Percentiles rank a stretch among this genome's conserved stretches.
Conservation (phyloP, 1,140 invertebrate species). For the Drosophila sechellia region DNA sequence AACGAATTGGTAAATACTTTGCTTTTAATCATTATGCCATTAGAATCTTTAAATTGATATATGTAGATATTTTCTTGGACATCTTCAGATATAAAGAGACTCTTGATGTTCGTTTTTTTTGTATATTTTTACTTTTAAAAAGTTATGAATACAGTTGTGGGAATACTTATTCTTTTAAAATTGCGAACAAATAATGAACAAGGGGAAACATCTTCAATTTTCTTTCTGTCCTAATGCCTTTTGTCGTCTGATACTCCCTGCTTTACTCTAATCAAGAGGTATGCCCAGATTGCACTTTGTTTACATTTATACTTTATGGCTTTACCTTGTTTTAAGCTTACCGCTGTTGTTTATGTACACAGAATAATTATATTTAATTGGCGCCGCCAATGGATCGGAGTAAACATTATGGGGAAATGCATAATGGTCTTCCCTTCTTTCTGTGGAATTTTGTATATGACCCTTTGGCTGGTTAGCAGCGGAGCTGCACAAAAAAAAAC, state of each 20-base stretch:
- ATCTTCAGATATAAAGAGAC: background rate
- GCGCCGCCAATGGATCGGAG: constrained; percentile 41
- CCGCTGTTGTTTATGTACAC: constrained; percentile 35
- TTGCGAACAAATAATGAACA: too few relatives aligned
- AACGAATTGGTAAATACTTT: constrained; percentile 1
- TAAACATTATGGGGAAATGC: constrained; percentile 47
- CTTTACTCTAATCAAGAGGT: background rate
- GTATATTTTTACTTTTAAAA: too few relatives aligned
- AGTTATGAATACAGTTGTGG: too few relatives aligned
- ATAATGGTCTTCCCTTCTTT: constrained; percentile 28
- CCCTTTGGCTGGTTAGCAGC: constrained; percentile 18
- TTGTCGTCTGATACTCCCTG: background rate
- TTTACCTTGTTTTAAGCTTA: constrained; percentile 58
- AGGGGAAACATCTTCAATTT: too few relatives aligned
- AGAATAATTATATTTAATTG: constrained; percentile 76
- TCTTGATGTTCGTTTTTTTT: background rate
- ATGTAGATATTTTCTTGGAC: too few relatives aligned
- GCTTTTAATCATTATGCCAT: too few relatives aligned
- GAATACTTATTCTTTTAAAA: too few relatives aligned
- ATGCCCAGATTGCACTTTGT: constrained; percentile 60
- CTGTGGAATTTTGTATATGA: constrained; percentile 26
- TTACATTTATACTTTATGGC: constrained; percentile 68
- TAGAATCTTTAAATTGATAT: too few relatives aligned
- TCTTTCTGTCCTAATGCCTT: background rate
- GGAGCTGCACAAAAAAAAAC: constrained; percentile 26